These are phyloP conservation scores for Marmota monax DNA, from an alignment of 2,113 vertebrate genomes.

Conservation along the genomic window DNA sequence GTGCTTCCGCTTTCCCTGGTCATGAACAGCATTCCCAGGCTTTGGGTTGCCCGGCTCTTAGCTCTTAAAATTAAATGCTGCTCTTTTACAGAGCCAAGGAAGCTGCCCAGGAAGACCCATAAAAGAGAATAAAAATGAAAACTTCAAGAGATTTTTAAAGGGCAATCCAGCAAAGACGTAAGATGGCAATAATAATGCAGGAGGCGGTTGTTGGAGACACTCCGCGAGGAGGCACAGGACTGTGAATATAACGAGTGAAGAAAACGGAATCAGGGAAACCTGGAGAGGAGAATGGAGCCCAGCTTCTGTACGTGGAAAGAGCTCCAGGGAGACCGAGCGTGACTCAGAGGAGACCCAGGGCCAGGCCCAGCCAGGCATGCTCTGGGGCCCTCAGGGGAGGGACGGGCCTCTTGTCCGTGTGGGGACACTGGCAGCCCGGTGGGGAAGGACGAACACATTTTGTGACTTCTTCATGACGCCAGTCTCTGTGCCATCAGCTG, in stretches of 20 bases:
- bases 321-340: no score
- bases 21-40: accelerated
- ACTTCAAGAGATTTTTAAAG: neutral
- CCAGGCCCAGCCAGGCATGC: accelerated
- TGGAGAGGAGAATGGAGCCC: neutral
- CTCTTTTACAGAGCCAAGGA: neutral
- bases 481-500: neutral
- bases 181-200: neutral
- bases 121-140: constrained; percentile 41
- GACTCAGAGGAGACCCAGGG: neutral
- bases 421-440: neutral
- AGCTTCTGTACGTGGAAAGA: no score
- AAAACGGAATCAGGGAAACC: neutral
- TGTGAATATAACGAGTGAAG: accelerated
- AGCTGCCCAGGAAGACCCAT: neutral
- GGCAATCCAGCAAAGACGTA: neutral
- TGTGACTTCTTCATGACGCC: no score
- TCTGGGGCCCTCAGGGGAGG: neutral
- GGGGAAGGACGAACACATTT: neutral
- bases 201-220: accelerated
- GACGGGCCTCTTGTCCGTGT: no score
- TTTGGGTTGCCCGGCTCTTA: neutral
- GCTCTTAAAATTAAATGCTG: constrained; percentile 15
- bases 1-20: no score
- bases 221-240: neutral